phyloP scores from a whole-genome alignment of 2,113 vertebrate genomes.

The Lates calcarifer region DNA sequence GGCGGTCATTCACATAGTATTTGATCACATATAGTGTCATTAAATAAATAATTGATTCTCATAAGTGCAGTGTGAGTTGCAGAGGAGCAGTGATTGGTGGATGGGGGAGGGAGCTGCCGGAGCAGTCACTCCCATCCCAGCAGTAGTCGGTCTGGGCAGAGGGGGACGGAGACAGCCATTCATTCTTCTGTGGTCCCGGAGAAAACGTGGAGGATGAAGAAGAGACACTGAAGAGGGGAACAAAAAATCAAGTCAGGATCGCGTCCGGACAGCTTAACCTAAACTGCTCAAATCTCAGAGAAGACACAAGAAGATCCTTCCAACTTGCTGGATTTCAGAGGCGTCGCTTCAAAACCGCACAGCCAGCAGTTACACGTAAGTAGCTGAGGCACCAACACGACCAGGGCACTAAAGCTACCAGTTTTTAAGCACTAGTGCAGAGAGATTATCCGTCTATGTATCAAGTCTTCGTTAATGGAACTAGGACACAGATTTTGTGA shows the following conservation, averaged over 20 bases:
- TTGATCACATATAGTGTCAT: not conserved
- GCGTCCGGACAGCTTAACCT: not conserved
- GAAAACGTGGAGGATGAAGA: constrained; percentile 75
- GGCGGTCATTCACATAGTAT: too few relatives aligned
- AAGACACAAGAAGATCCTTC: not conserved
- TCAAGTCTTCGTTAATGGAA: fast-evolving
- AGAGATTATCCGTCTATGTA: not conserved
- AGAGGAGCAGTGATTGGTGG: constrained; percentile 19
- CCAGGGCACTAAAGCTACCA: not conserved
- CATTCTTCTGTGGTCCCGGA: constrained; percentile 71
- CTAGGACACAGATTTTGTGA: not conserved
- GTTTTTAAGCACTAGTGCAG: too few relatives aligned
- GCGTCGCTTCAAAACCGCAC: constrained; percentile 9
- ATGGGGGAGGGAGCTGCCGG: constrained; percentile 35
- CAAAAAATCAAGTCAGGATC: not conserved
- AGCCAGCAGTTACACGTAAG: constrained; percentile 63
- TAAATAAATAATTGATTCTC: not conserved
- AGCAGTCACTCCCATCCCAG: constrained; percentile 65
- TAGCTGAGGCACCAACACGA: not conserved
- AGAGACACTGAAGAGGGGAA: constrained; percentile 24
- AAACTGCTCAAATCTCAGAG: not conserved
- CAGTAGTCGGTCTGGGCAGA: constrained; percentile 22
- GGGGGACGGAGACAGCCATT: constrained; percentile 62
- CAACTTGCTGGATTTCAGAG: constrained; percentile 18
- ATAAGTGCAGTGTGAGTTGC: not conserved